These are phyloP conservation scores for Myiagra hebetior DNA, from an alignment of 2,113 vertebrate species.

Conservation along the genomic window DNA sequence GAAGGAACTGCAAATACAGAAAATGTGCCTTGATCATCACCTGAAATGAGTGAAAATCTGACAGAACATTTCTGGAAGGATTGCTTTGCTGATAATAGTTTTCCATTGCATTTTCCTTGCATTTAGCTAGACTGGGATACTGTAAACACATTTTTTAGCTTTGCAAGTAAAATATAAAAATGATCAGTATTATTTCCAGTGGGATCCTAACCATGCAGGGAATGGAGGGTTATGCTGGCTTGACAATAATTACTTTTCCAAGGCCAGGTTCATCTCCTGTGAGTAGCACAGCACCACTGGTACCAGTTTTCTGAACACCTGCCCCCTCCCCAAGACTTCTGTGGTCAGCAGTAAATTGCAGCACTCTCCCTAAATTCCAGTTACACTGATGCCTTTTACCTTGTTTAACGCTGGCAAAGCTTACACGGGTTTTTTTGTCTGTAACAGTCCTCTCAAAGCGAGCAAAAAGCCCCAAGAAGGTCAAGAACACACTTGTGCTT, in stretches of 20 bases:
- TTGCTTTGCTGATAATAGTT: not conserved
- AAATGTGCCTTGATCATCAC: not conserved
- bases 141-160: not conserved
- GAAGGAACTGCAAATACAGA: not conserved
- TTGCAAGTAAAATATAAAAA: not conserved
- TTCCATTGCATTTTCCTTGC: not conserved
- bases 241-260: not conserved
- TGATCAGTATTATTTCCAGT: not conserved
- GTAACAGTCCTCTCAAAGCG: not conserved
- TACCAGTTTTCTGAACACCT: not conserved
- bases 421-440: not conserved
- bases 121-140: not conserved
- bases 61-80: not conserved
- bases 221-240: not conserved
- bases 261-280: not conserved
- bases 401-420: not conserved
- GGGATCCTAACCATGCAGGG: not conserved
- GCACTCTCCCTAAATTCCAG: not conserved
- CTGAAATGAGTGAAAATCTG: not conserved
- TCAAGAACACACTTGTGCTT: not conserved
- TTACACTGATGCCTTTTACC: not conserved
- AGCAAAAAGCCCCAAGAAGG: not conserved
- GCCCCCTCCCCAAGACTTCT: rapidly evolving
- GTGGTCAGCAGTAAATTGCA: not conserved
- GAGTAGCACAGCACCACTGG: not conserved